Base-by-base conservation (phyloP, 2,113 vertebrate genomes). In the Cariama cristata region DNA sequence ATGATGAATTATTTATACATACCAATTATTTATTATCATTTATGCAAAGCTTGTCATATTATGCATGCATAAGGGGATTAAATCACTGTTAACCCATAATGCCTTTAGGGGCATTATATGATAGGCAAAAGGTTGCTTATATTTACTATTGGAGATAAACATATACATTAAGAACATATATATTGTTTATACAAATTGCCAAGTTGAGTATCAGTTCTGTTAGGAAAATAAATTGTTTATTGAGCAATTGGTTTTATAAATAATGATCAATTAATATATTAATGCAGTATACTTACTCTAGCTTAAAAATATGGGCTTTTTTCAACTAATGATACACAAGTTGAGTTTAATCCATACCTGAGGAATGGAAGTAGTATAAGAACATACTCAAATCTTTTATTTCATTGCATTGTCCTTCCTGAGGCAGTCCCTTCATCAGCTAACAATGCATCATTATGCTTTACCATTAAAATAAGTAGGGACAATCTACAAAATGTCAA, bases 21-120 rank as follows among this genome's bases (percentile, higher is more conserved):
- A 98, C 99, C 99, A 99, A 99, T 99, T 99, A 99, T 99, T 99
- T 99, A 99, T 99, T 99, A 99, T 99, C 99, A 99, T 99, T 99
- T 99, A 99, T 99, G 99, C 99, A 99, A 99, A 99, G 99, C 98
- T 99, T 99, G 99, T 99, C 98, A 98, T 98, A 99, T 99, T 99
- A 99, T 99, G 99, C 99, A 99, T 99, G 99, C 99, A 99, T 99
- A 99, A 99, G 98, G 98, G 98, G 99, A 99, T 99, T 99, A 99
- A 98, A 97, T 98, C 98, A 98, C 98, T 98, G 98, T 99, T 99
- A 99, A 99, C 99, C 99, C 98, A 77, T 98, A 98, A 98, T 98
- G 98, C 98, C 99, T 99, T 98, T 97, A 98, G 98, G 99, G 98
- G 97, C 98, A 91, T 96, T 95, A 75, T 96, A 81, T 44, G 87